These are phyloP conservation scores for Garrulus glandarius DNA, from an alignment of 2,797 vertebrate genomes.

Conservation along the genomic window DNA sequence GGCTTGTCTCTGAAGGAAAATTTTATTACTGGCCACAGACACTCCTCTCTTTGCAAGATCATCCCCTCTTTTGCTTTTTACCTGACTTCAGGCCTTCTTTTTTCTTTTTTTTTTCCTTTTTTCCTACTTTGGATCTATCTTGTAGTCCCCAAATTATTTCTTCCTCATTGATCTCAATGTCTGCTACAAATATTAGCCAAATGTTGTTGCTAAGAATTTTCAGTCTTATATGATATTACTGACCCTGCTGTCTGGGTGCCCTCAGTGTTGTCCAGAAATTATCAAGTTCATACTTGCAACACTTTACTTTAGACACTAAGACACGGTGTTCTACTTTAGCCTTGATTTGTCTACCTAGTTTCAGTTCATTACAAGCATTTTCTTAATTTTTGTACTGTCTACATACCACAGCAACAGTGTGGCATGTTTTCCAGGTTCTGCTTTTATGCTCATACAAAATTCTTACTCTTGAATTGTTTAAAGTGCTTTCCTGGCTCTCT, in stretches of 20 bases:
- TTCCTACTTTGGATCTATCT: background rate
- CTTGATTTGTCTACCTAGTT: background rate
- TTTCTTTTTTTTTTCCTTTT: background rate
- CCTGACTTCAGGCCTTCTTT: background rate
- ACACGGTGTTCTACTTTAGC: background rate
- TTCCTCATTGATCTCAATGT: background rate
- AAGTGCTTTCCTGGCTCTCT: background rate
- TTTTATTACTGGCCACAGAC: background rate
- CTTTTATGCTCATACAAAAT: background rate
- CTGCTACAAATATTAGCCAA: accelerated
- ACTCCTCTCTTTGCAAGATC: background rate
- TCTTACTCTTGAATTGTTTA: background rate
- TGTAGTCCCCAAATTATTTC: background rate
- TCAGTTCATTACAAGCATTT: background rate
- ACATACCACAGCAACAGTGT: background rate
- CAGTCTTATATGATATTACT: background rate
- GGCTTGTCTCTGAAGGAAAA: background rate
- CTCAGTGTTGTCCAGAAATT: background rate
- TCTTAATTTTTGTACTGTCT: background rate
- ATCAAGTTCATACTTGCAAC: background rate
- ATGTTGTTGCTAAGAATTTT: background rate
- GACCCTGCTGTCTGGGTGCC: background rate
- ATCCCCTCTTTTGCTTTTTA: background rate
- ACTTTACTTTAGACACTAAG: background rate
- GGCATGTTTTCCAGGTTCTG: background rate